Base-by-base conservation (phyloP, 1,140 invertebrate species). In the Drosophila paulistorum region DNA sequence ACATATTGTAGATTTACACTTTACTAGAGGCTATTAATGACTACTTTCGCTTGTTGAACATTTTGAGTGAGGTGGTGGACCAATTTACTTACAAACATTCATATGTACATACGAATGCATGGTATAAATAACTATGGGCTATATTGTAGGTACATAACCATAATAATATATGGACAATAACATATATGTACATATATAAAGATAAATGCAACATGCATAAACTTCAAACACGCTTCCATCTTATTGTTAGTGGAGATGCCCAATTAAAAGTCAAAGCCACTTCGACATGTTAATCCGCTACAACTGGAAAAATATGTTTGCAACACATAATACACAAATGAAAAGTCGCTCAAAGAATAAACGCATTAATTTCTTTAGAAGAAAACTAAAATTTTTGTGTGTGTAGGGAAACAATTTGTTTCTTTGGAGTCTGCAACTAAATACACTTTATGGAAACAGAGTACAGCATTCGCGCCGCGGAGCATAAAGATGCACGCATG, bases 401-500 rank as follows among this genome's bases (percentile, higher is more conserved):
- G n/a, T n/a, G 3, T 26, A 17, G 17, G 17, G 17, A 17, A 17
- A 17, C 17, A 23, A 1, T 23, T 45, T 14, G n/a, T 7, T 17
- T 51, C 10, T 51, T 20, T 51, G 3, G 11, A 23, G 45, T 23
- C 6, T 51, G 45, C 1, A 51, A 51, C 10, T 51, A 51, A 11
- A 20, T 4, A 3, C 20, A 51, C 45, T 23, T 20, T 2, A 10
- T 23, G 17, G 3, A 51, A 23, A 17, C 17, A 51, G 2, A 51
- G 45, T 51, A 51, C 17, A 51, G 45, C 17, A 51, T 4, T 59
- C 69, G 73, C 45, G 20, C 74, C 48, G 23, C 61, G 55, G 66
- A 55, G 66, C 74, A 76, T 76, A 45, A 70, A 76, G 64, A 51
- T 65, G 20, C 63, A 77, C 74, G 74, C 74, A 70, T 77, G 73